Evolutionary conservation across 2,888 invertebrate genomes (phyloP), one percentile per base, ranked within the genome.

Genomic region (Pterostichus madidus): DNA sequence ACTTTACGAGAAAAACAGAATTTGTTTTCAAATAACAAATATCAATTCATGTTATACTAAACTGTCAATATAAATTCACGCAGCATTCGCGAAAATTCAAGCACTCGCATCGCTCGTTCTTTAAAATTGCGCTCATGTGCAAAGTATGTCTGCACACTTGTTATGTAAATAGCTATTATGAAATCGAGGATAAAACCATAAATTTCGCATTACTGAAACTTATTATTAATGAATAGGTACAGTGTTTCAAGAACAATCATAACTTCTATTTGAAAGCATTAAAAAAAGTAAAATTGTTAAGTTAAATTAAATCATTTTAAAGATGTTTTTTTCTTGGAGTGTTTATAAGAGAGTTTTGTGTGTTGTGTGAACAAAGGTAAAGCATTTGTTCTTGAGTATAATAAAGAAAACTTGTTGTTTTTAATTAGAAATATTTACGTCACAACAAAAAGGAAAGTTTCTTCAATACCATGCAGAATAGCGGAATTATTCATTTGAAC

Each of bases 401-500:
- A 17, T 56, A 49, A 49, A 49, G 49, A 49, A 49, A 13, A 1
- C 56, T 56, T 15, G 56, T 61, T 24, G 32, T 32, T 61, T 61
- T 61, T 32, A 56, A 56, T 56, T 56, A 56, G 15, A 56, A 56
- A 56, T 56, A 56, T 56, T 56, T 56, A 17, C 56, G 6, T 24
- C 17, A 13, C 56, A n/a, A 56, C 56, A 56, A 56, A 61, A 61
- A 61, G 61, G 61, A 61, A 61, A 61, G 32, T 61, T 32, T 5
- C 17, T 61, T 61, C n/a, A 61, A 61, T 32, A n/a, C 61, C 32
- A 32, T 39, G 61, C 44, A 59, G 61, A 78, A 77, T 59, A 35
- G 39, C 59, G 17, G 76, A 76, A 77, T 77, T 77, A 77, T 77
- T 77, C 68, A 80, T 80, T 80, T 39, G 53, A 56, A 10, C 24